These are phyloP conservation scores for Andrena chrysosceles DNA, from an alignment of 2,888 invertebrate genomes.

Conservation along the genomic window DNA sequence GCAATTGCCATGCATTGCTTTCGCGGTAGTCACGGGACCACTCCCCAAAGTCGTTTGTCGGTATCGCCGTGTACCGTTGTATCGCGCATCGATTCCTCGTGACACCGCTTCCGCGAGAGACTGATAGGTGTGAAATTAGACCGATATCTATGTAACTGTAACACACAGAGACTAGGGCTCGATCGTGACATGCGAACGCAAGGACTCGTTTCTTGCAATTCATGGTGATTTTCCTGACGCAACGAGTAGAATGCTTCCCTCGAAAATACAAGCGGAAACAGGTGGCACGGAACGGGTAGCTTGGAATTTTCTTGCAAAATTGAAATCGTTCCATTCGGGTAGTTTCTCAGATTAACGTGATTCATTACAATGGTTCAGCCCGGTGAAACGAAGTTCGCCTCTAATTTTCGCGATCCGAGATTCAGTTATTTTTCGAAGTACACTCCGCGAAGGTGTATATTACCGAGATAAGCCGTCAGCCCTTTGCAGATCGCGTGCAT, in stretches of 20 bases:
- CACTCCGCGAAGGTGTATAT: constrained; percentile 1
- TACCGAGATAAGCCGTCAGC: constrained; percentile 3
- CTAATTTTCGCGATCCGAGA: constrained; percentile 9
- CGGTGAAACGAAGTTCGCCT: constrained; percentile 7
- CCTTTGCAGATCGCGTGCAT: constrained; percentile 30
- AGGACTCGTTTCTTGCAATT: background rate
- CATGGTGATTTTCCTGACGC: background rate
- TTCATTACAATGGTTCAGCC: constrained; percentile 5
- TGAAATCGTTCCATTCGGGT: background rate
- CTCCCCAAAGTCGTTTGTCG: constrained; percentile 64
- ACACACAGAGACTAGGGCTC: background rate
- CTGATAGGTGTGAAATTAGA: constrained; percentile 14
- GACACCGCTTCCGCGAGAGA: constrained; percentile 24
- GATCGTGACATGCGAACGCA: no score
- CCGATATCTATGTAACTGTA: background rate
- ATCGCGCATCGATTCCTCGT: constrained; percentile 47
- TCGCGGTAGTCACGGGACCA: constrained; percentile 68
- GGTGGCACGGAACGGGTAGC: background rate
- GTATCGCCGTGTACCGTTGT: constrained; percentile 41
- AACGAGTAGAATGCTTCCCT: background rate
- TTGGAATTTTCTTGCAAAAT: background rate
- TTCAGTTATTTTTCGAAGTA: constrained; percentile 11
- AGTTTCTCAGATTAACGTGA: constrained; percentile 4
- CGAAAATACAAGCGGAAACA: no score
- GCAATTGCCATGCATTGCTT: constrained; percentile 66